Percentiles rank a stretch among this genome's conserved stretches.
phyloP scores from a whole-genome alignment of 2,888 invertebrate species.

The Myopa testacea region DNA sequence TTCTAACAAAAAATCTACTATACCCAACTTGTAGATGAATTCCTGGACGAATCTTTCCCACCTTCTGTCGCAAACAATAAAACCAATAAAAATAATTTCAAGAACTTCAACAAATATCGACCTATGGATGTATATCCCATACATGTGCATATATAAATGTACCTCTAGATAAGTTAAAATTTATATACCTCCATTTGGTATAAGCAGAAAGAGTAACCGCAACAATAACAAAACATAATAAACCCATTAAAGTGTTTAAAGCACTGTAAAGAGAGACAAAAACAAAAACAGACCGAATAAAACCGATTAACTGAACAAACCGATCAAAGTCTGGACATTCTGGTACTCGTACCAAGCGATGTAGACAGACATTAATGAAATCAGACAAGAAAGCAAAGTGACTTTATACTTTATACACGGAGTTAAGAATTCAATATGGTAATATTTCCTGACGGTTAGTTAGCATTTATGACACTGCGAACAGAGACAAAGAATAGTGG shows the following conservation, averaged over 20 bases:
- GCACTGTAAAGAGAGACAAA: conserved; percentile 16
- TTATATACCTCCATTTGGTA: neutral
- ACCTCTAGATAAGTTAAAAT: neutral
- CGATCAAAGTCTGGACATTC: too few relatives aligned
- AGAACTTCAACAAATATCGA: conserved; percentile 18
- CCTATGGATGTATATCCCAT: neutral
- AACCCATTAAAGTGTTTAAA: conserved; percentile 37
- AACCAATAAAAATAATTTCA: conserved; percentile 34
- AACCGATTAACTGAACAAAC: too few relatives aligned
- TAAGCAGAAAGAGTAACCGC: neutral
- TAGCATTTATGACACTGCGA: conserved; percentile 15
- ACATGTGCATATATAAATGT: neutral
- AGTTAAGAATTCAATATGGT: conserved; percentile 20
- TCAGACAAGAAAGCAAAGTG: conserved; percentile 34
- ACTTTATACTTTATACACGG: neutral
- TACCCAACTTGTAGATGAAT: too few relatives aligned
- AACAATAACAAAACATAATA: conserved; percentile 28
- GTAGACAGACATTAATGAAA: conserved; percentile 31
- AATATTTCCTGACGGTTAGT: conserved; percentile 10
- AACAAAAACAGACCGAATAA: neutral
- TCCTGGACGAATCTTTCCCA: too few relatives aligned
- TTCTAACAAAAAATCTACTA: too few relatives aligned
- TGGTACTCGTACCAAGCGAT: neutral
- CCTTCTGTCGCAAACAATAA: conserved; percentile 24
- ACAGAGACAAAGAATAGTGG: neutral